Conservation (phyloP, 2,888 invertebrate species). For the Cosmorhoe ocellata region DNA sequence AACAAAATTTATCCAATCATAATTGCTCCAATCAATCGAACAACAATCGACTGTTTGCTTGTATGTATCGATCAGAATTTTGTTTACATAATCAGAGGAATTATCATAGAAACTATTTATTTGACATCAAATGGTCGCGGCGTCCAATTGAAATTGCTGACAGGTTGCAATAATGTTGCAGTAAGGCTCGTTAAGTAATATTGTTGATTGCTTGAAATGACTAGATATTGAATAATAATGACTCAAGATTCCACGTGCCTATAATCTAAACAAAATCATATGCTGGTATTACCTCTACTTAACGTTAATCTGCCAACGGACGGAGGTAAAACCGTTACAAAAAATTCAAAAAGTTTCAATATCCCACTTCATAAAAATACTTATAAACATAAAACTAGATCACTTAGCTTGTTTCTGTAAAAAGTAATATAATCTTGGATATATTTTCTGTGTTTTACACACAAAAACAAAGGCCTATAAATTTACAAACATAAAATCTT, state of each 20-base stretch:
- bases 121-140: conserved; percentile 6
- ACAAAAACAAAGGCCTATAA: too few relatives aligned
- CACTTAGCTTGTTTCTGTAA: too few relatives aligned
- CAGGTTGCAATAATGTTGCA: conserved; percentile 7
- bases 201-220: conserved; percentile 2
- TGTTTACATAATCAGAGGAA: conserved; percentile 33
- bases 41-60: conserved; percentile 35
- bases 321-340: too few relatives aligned
- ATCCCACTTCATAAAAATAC: too few relatives aligned
- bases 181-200: conserved; percentile 2
- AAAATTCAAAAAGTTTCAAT: too few relatives aligned
- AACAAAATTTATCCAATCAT: too few relatives aligned
- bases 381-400: too few relatives aligned
- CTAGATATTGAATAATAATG: conserved; percentile 3
- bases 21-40: conserved; percentile 37
- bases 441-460: too few relatives aligned
- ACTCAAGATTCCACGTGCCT: conserved; percentile 1
- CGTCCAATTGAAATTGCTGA: conserved; percentile 8
- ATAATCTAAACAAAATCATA: background rate
- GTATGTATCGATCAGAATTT: conserved; percentile 24
- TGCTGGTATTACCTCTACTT: too few relatives aligned
- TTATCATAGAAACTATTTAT: conserved; percentile 29
- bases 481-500: too few relatives aligned
- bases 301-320: too few relatives aligned
- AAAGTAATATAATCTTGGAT: too few relatives aligned